Evolutionary conservation across 2,797 vertebrate genomes (phyloP).

Genomic region (Nannoperca obscura): DNA sequence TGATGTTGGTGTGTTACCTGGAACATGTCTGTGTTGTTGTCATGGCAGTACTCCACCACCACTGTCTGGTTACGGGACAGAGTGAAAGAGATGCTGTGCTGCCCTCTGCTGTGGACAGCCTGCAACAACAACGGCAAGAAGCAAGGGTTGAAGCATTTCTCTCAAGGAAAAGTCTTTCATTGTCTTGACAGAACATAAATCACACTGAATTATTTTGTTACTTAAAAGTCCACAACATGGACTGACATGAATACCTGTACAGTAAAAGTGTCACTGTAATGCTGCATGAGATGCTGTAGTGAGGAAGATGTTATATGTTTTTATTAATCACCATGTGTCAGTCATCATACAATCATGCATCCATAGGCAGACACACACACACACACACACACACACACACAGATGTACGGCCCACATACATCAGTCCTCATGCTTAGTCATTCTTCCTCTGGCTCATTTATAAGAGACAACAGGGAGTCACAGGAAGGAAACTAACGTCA

Average conservation of each 20-base stretch:
- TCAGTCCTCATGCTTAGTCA: constrained; percentile 40
- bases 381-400: background rate
- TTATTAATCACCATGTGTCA: background rate
- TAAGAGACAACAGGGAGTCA: constrained; percentile 42
- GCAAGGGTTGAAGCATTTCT: background rate
- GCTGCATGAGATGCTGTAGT: background rate
- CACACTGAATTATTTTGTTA: background rate
- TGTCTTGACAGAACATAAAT: background rate
- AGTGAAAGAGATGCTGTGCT: constrained; percentile 97
- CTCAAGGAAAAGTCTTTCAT: constrained; percentile 13
- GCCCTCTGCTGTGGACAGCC: constrained; percentile 96
- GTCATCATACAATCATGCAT: background rate
- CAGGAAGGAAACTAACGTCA: constrained; percentile 63
- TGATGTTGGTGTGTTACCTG: constrained; percentile 86
- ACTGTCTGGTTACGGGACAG: constrained; percentile 96
- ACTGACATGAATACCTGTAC: background rate
- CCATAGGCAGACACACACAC: background rate
- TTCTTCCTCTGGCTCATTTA: constrained; percentile 49
- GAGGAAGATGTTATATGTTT: background rate
- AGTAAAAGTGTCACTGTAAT: background rate
- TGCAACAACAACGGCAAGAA: constrained; percentile 76
- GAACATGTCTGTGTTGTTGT: constrained; percentile 98
- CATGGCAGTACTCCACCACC: constrained; percentile 97
- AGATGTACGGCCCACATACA: background rate
- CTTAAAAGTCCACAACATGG: background rate